A percentile compares a stretch with the other conserved stretches of the same genome.
These are phyloP conservation scores for Bugula neritina DNA, from an alignment of 2,888 invertebrate species.

Conservation along the genomic window DNA sequence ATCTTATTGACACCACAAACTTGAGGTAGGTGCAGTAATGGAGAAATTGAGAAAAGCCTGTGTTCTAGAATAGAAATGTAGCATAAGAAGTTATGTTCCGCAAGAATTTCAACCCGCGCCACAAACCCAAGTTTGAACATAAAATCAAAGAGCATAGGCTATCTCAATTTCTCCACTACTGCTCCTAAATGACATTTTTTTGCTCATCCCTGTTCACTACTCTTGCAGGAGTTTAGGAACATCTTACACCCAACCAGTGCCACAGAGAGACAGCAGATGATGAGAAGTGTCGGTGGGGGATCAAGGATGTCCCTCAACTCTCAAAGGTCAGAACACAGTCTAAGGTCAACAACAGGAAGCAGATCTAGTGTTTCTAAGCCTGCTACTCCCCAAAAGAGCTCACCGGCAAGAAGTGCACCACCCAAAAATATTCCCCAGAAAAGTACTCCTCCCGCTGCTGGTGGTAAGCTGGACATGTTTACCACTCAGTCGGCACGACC, in stretches of 20 bases:
- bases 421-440: not conserved
- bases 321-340: constrained; percentile 19
- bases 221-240: constrained; percentile 39
- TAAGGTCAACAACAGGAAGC: not conserved
- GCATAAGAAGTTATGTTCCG: too few relatives aligned
- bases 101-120: too few relatives aligned
- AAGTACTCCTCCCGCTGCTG: not conserved
- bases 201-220: too few relatives aligned
- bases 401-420: too few relatives aligned
- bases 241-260: constrained; percentile 38
- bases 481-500: not conserved
- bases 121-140: too few relatives aligned
- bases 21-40: too few relatives aligned
- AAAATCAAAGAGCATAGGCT: too few relatives aligned
- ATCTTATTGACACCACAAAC: too few relatives aligned
- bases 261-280: constrained; percentile 37
- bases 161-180: too few relatives aligned
- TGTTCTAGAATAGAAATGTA: too few relatives aligned
- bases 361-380: not conserved
- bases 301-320: constrained; percentile 4
- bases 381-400: not conserved
- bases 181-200: too few relatives aligned
- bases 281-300: constrained; percentile 19
- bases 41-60: too few relatives aligned
- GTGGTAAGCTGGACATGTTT: constrained; percentile 13